Conservation (phyloP, 2,113 vertebrate species). For the Porphyrio hochstetteri region DNA sequence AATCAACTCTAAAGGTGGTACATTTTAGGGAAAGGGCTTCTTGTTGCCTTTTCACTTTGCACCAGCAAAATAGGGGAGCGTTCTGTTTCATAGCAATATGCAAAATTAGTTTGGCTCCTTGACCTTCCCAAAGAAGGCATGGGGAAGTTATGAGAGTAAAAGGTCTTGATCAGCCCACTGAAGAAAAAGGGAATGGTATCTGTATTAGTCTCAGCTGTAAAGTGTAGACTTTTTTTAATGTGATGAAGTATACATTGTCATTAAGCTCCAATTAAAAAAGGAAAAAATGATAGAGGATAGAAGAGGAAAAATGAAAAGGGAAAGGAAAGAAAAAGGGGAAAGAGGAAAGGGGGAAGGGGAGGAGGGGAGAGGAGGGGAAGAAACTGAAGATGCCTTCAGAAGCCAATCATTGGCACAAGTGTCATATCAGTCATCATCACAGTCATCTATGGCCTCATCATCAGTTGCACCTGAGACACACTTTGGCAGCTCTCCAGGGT, state of each 20-base stretch:
- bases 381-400: background rate
- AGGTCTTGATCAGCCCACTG: background rate
- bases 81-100: background rate
- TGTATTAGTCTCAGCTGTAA: background rate
- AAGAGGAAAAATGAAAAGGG: too few relatives aligned
- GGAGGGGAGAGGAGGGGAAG: background rate
- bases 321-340: too few relatives aligned
- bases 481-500: slow-evolving; percentile 34
- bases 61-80: background rate
- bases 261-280: background rate
- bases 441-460: background rate
- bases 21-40: background rate
- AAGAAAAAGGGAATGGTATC: background rate
- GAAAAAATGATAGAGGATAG: background rate
- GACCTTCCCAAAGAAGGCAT: background rate
- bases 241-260: background rate
- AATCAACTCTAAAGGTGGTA: background rate
- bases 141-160: background rate
- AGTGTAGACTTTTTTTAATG: background rate
- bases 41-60: fast-evolving
- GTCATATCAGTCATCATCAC: slow-evolving; percentile 44
- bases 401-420: background rate
- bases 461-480: slow-evolving; percentile 5
- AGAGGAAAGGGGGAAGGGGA: too few relatives aligned
- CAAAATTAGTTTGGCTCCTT: background rate